Conservation (phyloP, 2,797 vertebrate species). For the Notolabrus celidotus region DNA sequence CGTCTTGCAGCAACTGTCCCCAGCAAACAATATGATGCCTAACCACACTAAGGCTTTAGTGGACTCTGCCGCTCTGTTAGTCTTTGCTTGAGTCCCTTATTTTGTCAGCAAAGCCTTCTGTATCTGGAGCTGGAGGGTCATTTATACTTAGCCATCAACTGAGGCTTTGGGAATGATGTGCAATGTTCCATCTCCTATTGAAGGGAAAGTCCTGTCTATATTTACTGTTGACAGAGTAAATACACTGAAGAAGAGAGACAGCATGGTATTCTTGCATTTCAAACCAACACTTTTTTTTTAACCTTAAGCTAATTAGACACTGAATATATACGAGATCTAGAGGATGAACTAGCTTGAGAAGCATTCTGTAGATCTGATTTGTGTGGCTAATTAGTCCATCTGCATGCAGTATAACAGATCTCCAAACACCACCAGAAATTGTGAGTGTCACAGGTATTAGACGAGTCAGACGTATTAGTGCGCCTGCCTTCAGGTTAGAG, state of each 20-base stretch:
- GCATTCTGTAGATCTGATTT: neutral
- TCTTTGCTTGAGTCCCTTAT: conserved; percentile 3
- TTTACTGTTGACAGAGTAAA: conserved; percentile 12
- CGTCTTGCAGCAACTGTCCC: neutral
- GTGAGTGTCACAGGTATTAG: conserved; percentile 13
- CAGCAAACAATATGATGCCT: neutral
- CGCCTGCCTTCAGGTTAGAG: conserved; percentile 37
- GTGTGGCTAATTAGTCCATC: neutral
- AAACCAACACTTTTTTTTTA: neutral
- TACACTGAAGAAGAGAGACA: neutral
- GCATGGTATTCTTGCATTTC: neutral
- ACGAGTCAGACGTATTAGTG: neutral
- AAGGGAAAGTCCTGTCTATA: neutral
- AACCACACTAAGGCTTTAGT: neutral
- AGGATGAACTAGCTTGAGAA: neutral
- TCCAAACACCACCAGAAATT: neutral
- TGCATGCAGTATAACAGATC: conserved; percentile 6
- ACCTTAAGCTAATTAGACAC: neutral
- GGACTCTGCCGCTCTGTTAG: neutral
- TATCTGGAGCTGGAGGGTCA: neutral
- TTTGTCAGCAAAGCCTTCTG: conserved; percentile 1
- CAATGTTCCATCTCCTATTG: neutral
- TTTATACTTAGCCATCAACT: neutral
- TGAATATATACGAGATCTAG: neutral
- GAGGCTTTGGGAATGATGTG: neutral